phyloP scores from a whole-genome alignment of 2,797 vertebrate genomes.

The Gallirallus australis region DNA sequence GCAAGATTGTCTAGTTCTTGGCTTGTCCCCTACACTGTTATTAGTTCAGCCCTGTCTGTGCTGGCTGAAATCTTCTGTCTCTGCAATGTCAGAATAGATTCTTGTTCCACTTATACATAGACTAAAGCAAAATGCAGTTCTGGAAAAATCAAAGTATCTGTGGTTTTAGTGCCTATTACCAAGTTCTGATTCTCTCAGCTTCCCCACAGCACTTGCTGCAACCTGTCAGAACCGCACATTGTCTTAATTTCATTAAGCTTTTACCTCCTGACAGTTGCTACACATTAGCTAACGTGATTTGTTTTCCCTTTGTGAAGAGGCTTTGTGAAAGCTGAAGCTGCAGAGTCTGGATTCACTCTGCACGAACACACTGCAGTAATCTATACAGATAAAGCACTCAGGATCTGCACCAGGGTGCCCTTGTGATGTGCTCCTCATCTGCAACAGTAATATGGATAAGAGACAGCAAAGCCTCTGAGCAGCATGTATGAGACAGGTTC shows the following conservation, averaged over 20 bases:
- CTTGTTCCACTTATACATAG: not conserved
- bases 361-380: not conserved
- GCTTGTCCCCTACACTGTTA: not conserved
- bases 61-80: not conserved
- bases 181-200: not conserved
- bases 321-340: slow-evolving; percentile 3
- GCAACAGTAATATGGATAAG: not conserved
- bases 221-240: not conserved
- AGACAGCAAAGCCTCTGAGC: slow-evolving; percentile 54
- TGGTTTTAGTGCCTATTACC: not conserved
- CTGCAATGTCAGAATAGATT: not conserved
- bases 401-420: slow-evolving; percentile 11
- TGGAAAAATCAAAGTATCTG: not conserved
- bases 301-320: not conserved
- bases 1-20: not conserved
- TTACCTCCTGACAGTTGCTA: not conserved
- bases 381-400: not conserved
- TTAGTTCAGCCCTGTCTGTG: not conserved
- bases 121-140: not conserved
- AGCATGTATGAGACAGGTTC: not conserved
- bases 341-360: not conserved
- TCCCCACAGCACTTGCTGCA: not conserved
- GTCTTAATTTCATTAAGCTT: not conserved
- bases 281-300: not conserved
- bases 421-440: slow-evolving; percentile 19